phyloP scores from a whole-genome alignment of 2,113 vertebrate species.

The Osmerus mordax region DNA sequence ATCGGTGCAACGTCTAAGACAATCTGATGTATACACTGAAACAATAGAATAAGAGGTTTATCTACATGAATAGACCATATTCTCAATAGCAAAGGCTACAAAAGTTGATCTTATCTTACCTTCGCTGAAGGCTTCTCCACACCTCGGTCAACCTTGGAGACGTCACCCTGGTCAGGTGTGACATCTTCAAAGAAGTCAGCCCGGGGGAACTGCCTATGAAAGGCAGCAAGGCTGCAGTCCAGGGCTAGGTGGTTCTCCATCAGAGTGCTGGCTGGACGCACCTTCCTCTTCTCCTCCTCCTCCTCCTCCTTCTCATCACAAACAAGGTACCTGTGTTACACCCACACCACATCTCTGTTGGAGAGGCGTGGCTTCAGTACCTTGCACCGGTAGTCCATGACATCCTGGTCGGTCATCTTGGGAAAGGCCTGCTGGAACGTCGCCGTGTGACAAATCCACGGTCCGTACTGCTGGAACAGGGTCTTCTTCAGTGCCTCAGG shows the following conservation, averaged over 20 bases:
- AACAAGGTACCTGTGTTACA: neutral
- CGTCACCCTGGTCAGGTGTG: neutral
- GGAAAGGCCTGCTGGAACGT: no score
- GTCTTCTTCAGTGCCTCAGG: no score
- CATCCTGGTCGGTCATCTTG: no score
- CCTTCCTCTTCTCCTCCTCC: neutral
- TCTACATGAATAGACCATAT: no score
- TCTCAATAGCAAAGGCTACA: neutral
- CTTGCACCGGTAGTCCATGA: no score
- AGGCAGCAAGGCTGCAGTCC: neutral
- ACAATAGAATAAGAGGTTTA: no score
- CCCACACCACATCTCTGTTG: neutral
- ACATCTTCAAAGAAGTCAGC: neutral
- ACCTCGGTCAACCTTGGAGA: neutral
- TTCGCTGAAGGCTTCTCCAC: neutral
- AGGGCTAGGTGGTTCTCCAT: neutral
- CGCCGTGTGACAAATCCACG: no score
- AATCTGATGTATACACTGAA: no score
- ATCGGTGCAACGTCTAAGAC: no score
- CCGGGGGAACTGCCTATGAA: neutral
- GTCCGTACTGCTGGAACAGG: no score
- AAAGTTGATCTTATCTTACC: neutral
- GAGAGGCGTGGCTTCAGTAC: neutral
- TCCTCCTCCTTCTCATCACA: neutral
- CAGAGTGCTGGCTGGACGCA: neutral